phyloP scores from a whole-genome alignment of 2,888 invertebrate species.

The Philereme transversata region DNA sequence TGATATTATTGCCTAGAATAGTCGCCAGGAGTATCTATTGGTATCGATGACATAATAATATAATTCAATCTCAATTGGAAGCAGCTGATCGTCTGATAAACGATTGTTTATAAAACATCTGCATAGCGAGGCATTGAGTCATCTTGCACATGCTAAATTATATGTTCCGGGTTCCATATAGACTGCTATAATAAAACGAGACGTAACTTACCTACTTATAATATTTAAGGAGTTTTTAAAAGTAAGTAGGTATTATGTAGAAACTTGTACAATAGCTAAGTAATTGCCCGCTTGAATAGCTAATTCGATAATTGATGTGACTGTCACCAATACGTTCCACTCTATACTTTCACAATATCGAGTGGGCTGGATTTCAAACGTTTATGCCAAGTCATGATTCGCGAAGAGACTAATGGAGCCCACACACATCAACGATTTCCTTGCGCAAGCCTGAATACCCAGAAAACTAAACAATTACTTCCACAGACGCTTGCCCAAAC shows the following conservation, averaged over 20 bases:
- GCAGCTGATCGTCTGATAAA: constrained; percentile 20
- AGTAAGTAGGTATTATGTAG: too few relatives aligned
- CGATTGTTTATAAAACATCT: constrained; percentile 22
- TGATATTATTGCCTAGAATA: constrained; percentile 3
- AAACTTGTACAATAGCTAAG: constrained; percentile 2
- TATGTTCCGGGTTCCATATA: constrained; percentile 1
- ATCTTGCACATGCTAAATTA: constrained; percentile 9
- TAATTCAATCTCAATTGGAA: constrained; percentile 10
- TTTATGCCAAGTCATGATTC: constrained; percentile 6
- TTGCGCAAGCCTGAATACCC: too few relatives aligned
- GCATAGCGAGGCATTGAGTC: constrained; percentile 24
- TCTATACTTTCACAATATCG: constrained; percentile 8
- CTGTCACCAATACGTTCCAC: constrained; percentile 22
- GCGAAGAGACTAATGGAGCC: not conserved
- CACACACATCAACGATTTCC: too few relatives aligned
- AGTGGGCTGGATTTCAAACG: constrained; percentile 1
- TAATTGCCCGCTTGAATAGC: constrained; percentile 30
- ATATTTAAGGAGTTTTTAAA: too few relatives aligned
- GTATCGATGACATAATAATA: constrained; percentile 7
- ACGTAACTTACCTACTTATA: too few relatives aligned
- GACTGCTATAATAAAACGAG: too few relatives aligned
- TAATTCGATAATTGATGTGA: constrained; percentile 35
- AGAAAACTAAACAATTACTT: too few relatives aligned
- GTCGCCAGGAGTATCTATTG: constrained; percentile 7
- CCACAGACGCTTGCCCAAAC: too few relatives aligned